phyloP scores from a whole-genome alignment of 2,888 invertebrate species.

The Macaria notata region DNA sequence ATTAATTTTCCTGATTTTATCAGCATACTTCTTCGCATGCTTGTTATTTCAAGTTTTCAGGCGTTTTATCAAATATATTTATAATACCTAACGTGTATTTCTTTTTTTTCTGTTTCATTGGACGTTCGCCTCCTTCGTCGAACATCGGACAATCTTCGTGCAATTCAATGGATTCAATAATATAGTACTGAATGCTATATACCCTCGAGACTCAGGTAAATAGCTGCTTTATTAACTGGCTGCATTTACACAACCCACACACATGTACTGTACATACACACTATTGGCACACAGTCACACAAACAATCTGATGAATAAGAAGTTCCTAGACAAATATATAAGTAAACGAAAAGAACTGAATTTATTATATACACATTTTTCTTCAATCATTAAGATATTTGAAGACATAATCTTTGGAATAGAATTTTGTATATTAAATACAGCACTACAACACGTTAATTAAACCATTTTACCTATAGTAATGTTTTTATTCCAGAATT shows the following conservation, averaged over 20 bases:
- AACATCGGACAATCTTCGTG: not conserved
- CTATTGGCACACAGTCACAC: not conserved
- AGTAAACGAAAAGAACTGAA: too few relatives aligned
- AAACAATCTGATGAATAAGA: not conserved
- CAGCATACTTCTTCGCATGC: too few relatives aligned
- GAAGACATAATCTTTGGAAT: too few relatives aligned
- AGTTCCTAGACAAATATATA: too few relatives aligned
- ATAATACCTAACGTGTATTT: slow-evolving; percentile 31
- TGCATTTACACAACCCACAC: slow-evolving; percentile 21
- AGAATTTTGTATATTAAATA: too few relatives aligned
- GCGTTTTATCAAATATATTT: too few relatives aligned
- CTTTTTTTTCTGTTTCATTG: slow-evolving; percentile 51
- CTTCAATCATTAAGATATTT: too few relatives aligned
- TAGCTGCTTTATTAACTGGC: slow-evolving; percentile 47
- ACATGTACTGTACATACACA: slow-evolving; percentile 7
- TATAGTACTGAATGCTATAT: slow-evolving; percentile 60
- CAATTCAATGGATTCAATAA: slow-evolving; percentile 29
- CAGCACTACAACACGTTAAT: too few relatives aligned
- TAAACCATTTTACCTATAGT: slow-evolving; percentile 6
- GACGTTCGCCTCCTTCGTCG: slow-evolving; percentile 34
- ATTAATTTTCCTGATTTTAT: too few relatives aligned
- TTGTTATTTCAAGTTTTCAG: too few relatives aligned
- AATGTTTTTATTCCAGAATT: slow-evolving; percentile 42
- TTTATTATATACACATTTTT: too few relatives aligned
- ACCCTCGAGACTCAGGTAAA: slow-evolving; percentile 73